Percentiles rank a stretch among this genome's conserved stretches.
Evolutionary conservation across 2,888 invertebrate species (phyloP).

Genomic region (Nezara viridula): DNA sequence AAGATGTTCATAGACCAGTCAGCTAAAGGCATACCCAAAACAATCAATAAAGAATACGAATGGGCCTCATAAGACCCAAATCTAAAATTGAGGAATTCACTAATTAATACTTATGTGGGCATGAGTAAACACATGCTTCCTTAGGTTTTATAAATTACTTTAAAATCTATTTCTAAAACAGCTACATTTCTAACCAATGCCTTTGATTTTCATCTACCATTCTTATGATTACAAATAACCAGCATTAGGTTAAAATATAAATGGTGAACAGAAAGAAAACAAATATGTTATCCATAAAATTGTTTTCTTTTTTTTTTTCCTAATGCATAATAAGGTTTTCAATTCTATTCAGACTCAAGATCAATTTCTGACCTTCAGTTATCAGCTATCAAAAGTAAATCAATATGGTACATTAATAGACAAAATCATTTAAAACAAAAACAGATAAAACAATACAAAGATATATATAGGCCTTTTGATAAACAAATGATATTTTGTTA

Average conservation of each 20-base stretch:
- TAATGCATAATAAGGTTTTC: neutral
- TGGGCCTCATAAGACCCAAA: neutral
- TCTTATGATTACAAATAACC: neutral
- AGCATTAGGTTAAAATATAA: neutral
- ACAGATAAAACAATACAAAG: neutral
- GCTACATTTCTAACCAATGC: neutral
- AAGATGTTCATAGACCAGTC: neutral
- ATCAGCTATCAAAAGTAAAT: neutral
- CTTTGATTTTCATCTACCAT: neutral
- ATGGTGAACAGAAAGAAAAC: neutral
- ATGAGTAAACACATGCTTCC: neutral
- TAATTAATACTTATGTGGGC: neutral
- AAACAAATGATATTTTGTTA: neutral
- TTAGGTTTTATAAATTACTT: constrained; percentile 5
- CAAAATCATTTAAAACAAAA: neutral
- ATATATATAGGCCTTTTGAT: neutral
- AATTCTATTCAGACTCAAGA: neutral
- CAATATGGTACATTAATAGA: neutral
- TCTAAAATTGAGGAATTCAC: neutral
- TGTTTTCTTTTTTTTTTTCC: neutral
- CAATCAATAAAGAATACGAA: neutral
- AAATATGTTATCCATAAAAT: neutral
- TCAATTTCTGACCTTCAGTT: neutral
- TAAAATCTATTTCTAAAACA: neutral
- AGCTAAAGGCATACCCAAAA: neutral